Evolutionary conservation across 1,140 invertebrate genomes (phyloP).

Genomic region (Lasaia peninsularis): DNA sequence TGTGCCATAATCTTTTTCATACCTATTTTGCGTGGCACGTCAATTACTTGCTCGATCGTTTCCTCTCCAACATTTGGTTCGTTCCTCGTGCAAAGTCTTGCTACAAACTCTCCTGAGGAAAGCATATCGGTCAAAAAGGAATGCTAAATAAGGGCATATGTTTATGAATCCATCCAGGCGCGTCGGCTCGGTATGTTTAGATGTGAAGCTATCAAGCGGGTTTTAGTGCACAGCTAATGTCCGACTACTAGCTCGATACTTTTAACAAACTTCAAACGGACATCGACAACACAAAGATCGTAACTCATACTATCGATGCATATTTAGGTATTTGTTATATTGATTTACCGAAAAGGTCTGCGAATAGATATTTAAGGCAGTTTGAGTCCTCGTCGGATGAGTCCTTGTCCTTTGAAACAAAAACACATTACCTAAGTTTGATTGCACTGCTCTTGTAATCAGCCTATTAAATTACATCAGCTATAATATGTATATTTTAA

Average conservation of each 20-base stretch:
- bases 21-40: constrained; percentile 45
- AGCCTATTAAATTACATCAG: background rate
- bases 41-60: constrained; percentile 34
- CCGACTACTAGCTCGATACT: constrained; percentile 51
- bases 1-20: constrained; percentile 35
- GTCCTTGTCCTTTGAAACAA: constrained; percentile 66
- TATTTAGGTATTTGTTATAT: constrained; percentile 32
- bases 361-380: constrained; percentile 82
- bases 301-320: constrained; percentile 53
- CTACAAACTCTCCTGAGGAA: constrained; percentile 62
- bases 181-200: constrained; percentile 27
- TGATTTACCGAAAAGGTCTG: constrained; percentile 78
- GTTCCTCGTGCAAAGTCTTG: constrained; percentile 55
- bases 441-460: background rate
- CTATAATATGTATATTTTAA: background rate
- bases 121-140: constrained; percentile 38
- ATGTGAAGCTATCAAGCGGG: constrained; percentile 51
- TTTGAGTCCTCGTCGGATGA: constrained; percentile 80
- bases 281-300: constrained; percentile 63
- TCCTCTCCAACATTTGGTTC: constrained; percentile 33
- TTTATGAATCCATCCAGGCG: constrained; percentile 18
- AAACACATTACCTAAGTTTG: constrained; percentile 28
- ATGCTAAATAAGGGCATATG: constrained; percentile 8
- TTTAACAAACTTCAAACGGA: constrained; percentile 52
- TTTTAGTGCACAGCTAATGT: constrained; percentile 48